A percentile compares a stretch with the other conserved stretches of the same genome.
phyloP scores from a whole-genome alignment of 92 coral and sea anemone species.

The Phenganax marumi region DNA sequence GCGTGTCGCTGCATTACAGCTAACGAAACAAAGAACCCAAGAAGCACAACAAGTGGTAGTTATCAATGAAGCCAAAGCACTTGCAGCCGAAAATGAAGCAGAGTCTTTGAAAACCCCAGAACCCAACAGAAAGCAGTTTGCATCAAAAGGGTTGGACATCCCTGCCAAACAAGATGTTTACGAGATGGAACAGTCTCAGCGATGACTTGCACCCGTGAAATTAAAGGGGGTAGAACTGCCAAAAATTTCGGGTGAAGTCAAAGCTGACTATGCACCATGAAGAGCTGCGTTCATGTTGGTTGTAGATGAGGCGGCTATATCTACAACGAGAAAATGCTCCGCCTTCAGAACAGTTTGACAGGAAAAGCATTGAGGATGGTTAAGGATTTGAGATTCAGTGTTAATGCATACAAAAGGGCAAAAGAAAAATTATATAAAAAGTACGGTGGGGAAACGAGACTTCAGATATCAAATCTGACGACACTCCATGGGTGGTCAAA shows the following conservation, averaged over 20 bases:
- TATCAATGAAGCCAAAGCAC: neutral
- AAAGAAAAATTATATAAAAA: slow-evolving; percentile 8
- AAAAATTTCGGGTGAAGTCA: neutral
- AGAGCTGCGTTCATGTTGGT: slow-evolving; percentile 7
- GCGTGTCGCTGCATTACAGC: neutral
- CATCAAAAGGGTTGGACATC: neutral
- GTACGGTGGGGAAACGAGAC: slow-evolving; percentile 12
- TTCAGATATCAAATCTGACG: slow-evolving; percentile 9
- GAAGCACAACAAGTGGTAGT: slow-evolving; percentile 17
- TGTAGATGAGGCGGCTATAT: slow-evolving; percentile 5
- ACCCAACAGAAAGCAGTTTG: neutral
- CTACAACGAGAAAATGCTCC: slow-evolving; percentile 7
- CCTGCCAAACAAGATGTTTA: neutral
- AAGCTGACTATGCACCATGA: slow-evolving; percentile 10
- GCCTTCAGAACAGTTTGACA: slow-evolving; percentile 11
- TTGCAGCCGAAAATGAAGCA: slow-evolving; percentile 1
- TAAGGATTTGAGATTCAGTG: slow-evolving; percentile 17
- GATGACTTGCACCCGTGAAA: slow-evolving; percentile 10
- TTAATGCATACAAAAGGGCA: slow-evolving; percentile 5
- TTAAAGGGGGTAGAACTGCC: slow-evolving; percentile 24
- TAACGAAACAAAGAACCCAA: slow-evolving; percentile 21
- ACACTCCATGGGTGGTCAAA: slow-evolving; percentile 9
- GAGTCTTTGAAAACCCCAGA: neutral
- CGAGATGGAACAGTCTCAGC: neutral
- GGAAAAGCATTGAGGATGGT: slow-evolving; percentile 3